Percentiles rank a stretch among this genome's conserved stretches.
Conservation (phyloP, 1,140 invertebrate genomes). For the Drosophila sproati region DNA sequence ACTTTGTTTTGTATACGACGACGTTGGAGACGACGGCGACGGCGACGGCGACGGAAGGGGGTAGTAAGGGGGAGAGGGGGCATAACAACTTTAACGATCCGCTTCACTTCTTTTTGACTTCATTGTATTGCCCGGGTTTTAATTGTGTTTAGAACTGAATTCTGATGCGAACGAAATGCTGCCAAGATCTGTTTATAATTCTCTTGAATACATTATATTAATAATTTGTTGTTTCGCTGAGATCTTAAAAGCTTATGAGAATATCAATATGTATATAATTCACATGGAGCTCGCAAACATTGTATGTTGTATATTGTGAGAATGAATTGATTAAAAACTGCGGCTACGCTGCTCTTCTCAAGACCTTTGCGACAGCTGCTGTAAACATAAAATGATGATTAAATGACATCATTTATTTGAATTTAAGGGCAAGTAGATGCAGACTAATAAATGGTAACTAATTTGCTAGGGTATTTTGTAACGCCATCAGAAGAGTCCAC, state of each 20-base stretch:
- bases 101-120: conserved; percentile 49
- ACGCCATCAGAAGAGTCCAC: neutral
- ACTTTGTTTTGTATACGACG: conserved; percentile 81
- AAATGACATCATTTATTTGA: no score
- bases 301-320: neutral
- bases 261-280: conserved; percentile 8
- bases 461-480: neutral
- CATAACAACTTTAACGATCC: conserved; percentile 64
- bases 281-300: conserved; percentile 7
- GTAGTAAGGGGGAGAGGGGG: no score
- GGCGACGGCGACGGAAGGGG: conserved; percentile 32
- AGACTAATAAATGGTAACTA: no score
- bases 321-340: neutral
- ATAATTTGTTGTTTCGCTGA: conserved; percentile 9
- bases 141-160: conserved; percentile 69
- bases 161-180: neutral
- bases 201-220: conserved; percentile 20
- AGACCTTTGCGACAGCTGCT: no score
- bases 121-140: conserved; percentile 63
- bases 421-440: no score
- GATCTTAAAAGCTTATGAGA: conserved; percentile 10
- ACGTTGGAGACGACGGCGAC: conserved; percentile 60
- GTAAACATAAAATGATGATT: no score
- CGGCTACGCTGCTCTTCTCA: no score
- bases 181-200: conserved; percentile 19